Conservation (phyloP, 1,140 invertebrate genomes). For the Schlechtendalia chinensis region DNA sequence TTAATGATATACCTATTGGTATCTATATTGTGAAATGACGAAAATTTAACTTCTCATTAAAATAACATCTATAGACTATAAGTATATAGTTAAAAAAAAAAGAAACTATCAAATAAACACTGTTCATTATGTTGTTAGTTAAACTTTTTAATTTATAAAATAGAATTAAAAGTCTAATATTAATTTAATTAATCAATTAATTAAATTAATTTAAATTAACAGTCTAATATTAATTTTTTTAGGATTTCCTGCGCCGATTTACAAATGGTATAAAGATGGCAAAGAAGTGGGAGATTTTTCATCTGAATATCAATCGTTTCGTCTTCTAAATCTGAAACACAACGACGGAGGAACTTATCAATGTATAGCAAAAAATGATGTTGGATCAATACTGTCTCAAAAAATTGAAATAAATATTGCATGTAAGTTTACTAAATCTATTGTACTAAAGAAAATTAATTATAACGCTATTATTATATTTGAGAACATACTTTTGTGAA, state of each 20-base stretch:
- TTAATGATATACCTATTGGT: too few relatives aligned
- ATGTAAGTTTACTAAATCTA: slow-evolving; percentile 65
- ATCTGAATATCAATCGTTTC: slow-evolving; percentile 69
- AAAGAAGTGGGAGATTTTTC: slow-evolving; percentile 70
- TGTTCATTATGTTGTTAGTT: too few relatives aligned
- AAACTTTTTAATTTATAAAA: too few relatives aligned
- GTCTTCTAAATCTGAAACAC: slow-evolving; percentile 73
- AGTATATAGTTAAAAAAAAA: too few relatives aligned
- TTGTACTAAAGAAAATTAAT: background rate
- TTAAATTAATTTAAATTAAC: too few relatives aligned
- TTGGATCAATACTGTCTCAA: slow-evolving; percentile 86
- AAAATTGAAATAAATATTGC: slow-evolving; percentile 82
- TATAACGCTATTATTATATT: background rate
- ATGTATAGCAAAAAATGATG: slow-evolving; percentile 84
- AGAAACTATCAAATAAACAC: too few relatives aligned
- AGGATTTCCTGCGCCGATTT: slow-evolving; percentile 84
- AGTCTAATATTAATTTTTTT: slow-evolving; percentile 53
- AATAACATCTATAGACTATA: too few relatives aligned
- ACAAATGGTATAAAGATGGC: slow-evolving; percentile 86
- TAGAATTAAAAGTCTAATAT: background rate
- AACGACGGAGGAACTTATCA: slow-evolving; percentile 84
- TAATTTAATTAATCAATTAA: too few relatives aligned
- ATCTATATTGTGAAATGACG: too few relatives aligned
- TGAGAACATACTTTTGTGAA: background rate
- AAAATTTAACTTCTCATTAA: too few relatives aligned